Percentiles rank a stretch among this genome's conserved stretches.
Evolutionary conservation across 2,888 invertebrate species (phyloP).

Genomic region (Pimpla rufipes): DNA sequence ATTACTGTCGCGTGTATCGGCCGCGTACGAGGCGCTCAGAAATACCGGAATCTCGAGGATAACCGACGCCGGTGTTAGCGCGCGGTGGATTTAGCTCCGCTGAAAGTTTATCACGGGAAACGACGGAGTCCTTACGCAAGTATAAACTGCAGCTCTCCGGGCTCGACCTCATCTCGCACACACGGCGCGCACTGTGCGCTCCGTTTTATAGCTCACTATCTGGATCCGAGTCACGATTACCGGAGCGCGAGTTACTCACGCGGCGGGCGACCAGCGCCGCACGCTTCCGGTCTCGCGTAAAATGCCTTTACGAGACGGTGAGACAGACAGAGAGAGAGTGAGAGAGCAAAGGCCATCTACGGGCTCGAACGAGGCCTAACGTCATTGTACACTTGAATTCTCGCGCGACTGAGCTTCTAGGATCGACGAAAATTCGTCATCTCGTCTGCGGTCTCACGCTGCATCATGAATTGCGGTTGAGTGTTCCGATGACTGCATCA

Average conservation of each 20-base stretch:
- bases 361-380: background rate
- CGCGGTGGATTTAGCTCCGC: conserved; percentile 35
- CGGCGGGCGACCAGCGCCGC: conserved; percentile 30
- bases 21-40: background rate
- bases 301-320: background rate
- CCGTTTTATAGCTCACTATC: conserved; percentile 43
- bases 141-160: conserved; percentile 24
- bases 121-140: conserved; percentile 67
- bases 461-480: background rate
- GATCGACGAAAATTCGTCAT: background rate
- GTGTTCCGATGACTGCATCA: background rate
- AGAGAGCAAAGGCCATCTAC: conserved; percentile 11
- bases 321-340: background rate
- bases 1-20: background rate
- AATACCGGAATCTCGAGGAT: conserved; percentile 27
- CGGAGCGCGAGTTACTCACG: conserved; percentile 58
- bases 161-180: conserved; percentile 36
- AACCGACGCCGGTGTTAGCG: conserved; percentile 1
- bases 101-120: conserved; percentile 65
- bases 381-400: conserved; percentile 17
- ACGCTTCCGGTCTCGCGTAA: conserved; percentile 60
- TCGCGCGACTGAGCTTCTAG: background rate
- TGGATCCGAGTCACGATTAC: conserved; percentile 46
- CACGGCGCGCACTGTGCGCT: background rate
- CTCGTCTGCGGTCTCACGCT: too few relatives aligned